phyloP scores from a whole-genome alignment of 2,888 invertebrate genomes.

The Thera britannica region DNA sequence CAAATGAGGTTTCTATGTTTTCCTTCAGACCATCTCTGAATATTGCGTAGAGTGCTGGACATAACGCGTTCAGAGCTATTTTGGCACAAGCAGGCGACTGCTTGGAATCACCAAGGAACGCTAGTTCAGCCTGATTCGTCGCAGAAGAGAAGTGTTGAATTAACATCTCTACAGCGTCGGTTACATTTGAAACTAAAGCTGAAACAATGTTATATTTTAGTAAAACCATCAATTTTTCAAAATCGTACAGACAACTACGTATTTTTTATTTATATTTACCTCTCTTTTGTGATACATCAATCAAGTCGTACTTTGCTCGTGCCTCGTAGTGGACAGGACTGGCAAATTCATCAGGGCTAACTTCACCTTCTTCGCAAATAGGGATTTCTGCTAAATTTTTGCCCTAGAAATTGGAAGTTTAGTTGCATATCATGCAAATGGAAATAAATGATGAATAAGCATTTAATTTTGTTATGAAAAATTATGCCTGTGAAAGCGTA shows the following conservation, averaged over 20 bases:
- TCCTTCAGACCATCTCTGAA: conserved; percentile 94
- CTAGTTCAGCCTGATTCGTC: conserved; percentile 86
- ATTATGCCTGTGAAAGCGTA: neutral
- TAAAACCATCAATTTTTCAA: neutral
- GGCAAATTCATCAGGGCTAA: conserved; percentile 84
- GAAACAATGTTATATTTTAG: conserved; percentile 48
- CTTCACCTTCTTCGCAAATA: conserved; percentile 87
- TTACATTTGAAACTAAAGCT: conserved; percentile 90
- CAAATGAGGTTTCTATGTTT: conserved; percentile 92
- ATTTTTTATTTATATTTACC: conserved; percentile 56
- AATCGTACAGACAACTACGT: neutral
- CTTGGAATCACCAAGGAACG: conserved; percentile 84
- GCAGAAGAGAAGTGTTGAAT: conserved; percentile 89
- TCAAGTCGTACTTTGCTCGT: conserved; percentile 77
- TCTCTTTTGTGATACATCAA: conserved; percentile 86
- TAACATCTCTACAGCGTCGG: conserved; percentile 90
- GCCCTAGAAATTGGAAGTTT: conserved; percentile 63
- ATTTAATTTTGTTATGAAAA: conserved; percentile 5
- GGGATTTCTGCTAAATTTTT: conserved; percentile 86
- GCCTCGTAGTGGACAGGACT: conserved; percentile 78
- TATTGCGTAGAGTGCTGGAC: conserved; percentile 93
- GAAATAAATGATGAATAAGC: conserved; percentile 31
- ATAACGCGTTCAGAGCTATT: conserved; percentile 89
- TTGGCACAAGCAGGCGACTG: conserved; percentile 88
- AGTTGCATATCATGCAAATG: conserved; percentile 41